These are phyloP conservation scores for Lycodopsis pacificus DNA, from an alignment of 2,797 vertebrate species.

Conservation along the genomic window DNA sequence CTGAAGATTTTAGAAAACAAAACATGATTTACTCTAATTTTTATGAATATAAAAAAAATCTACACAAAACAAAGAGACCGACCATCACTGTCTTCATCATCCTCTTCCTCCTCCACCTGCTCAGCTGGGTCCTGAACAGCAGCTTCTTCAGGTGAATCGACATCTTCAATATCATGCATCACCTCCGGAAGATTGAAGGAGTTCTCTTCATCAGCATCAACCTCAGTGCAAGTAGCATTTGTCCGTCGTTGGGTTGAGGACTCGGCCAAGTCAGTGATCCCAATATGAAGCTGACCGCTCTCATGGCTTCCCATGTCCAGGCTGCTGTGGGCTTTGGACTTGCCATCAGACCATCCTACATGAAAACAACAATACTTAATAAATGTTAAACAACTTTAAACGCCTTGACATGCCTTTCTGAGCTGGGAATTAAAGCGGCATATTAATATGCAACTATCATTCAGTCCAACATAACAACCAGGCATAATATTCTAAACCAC, in stretches of 20 bases:
- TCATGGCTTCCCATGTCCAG: constrained; percentile 16
- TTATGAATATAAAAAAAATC: neutral
- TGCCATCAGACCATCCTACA: constrained; percentile 33
- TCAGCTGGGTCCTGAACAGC: constrained; percentile 25
- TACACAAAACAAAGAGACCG: neutral
- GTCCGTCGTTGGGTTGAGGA: neutral
- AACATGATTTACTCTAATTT: neutral
- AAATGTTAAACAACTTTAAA: neutral
- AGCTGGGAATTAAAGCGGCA: neutral
- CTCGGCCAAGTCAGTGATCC: constrained; percentile 2
- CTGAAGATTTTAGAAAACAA: constrained; percentile 60
- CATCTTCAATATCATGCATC: neutral
- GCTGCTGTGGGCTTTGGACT: constrained; percentile 27
- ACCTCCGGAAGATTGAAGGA: neutral
- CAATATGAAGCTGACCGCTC: neutral
- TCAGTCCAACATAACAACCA: neutral
- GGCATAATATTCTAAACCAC: neutral
- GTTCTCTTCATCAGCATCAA: constrained; percentile 39
- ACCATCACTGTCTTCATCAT: constrained; percentile 63
- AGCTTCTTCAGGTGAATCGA: constrained; percentile 21
- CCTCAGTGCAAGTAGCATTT: neutral
- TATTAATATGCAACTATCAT: neutral
- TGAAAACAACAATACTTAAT: constrained; percentile 1
- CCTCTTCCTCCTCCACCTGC: constrained; percentile 52
- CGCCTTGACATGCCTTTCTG: neutral